phyloP scores from a whole-genome alignment of 1,140 invertebrate genomes.

The Dinoponera quadriceps region DNA sequence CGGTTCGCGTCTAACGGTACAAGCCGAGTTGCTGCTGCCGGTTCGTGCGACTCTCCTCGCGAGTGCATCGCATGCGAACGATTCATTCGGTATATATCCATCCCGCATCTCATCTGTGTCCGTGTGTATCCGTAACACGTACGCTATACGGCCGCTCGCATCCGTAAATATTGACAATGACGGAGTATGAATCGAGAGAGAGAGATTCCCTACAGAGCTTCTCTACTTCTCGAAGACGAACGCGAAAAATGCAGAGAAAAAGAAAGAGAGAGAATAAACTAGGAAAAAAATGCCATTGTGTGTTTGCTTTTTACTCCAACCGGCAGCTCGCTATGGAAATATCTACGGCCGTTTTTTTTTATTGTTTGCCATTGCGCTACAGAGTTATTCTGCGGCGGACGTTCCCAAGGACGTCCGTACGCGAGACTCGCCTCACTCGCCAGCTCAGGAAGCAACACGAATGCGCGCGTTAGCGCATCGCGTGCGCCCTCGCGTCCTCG shows the following conservation, averaged over 20 bases:
- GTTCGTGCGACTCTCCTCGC: background rate
- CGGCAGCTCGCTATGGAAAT: conserved; percentile 54
- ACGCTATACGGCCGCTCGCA: background rate
- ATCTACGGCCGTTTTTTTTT: conserved; percentile 22
- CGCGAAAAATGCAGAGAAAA: conserved; percentile 1
- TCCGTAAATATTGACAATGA: conserved; percentile 67
- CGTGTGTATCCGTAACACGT: conserved; percentile 41
- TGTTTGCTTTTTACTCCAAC: conserved; percentile 64
- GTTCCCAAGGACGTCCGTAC: background rate
- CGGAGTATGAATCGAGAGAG: conserved; percentile 2
- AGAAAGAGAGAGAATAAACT: background rate
- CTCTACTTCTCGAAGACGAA: background rate
- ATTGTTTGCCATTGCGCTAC: conserved; percentile 61
- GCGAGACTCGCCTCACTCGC: background rate
- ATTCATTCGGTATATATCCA: conserved; percentile 1
- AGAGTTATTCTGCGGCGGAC: conserved; percentile 35
- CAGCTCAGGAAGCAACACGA: no score
- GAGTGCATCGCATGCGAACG: background rate
- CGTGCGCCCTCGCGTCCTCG: no score
- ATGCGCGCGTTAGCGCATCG: no score
- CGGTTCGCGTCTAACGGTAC: conserved; percentile 27
- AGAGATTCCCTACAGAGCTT: background rate
- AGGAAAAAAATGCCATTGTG: conserved; percentile 11
- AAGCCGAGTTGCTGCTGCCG: background rate
- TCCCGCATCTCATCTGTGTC: background rate